Evolutionary conservation across 92 coral and sea anemone species (phyloP), one percentile per base, ranked within the genome.

Genomic region (Meandrina meandrites): DNA sequence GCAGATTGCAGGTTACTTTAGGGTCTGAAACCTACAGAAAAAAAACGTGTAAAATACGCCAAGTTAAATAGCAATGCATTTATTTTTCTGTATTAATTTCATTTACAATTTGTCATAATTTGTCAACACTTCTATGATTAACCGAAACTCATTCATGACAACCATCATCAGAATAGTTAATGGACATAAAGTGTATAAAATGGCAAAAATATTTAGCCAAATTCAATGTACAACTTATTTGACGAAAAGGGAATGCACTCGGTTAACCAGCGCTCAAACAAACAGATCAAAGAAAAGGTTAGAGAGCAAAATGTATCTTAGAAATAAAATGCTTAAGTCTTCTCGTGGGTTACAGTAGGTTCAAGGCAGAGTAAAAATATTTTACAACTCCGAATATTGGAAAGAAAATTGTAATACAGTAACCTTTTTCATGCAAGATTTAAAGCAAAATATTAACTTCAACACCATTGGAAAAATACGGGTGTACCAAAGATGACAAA

Each of bases 21-120:
- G 45, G 45, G 3, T 40, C 45, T 40, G 45, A 40, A 6, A 6
- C 45, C 45, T 40, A 2, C 6, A 40, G 2, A 40, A 2, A 40
- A 40, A 40, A 40, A 40, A 2, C 45, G 45, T 40, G 45, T 2
- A 2, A 27, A 18, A 34, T 14, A n/a, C 48, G 22, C 3, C 9
- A 28, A 81, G 64, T 50, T 14, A 18, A 71, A 73, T 73, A 35
- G 47, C 40, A 66, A 30, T 81, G 36, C 42, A 68, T 81, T 81
- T 68, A 32, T 57, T 66, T 81, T 81, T 67, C 85, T 81, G 53
- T 51, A 81, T 81, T 35, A 81, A 48, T 66, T 47, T 37, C 35
- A 80, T n/a, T 22, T 80, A 62, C 40, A 80, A 80, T 66, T 62
- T 64, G 8, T 37, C 16, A 32, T 67, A 67, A 81, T 81, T 76